phyloP scores from a whole-genome alignment of 2,888 invertebrate genomes.

The Dasysyrphus tricinctus region DNA sequence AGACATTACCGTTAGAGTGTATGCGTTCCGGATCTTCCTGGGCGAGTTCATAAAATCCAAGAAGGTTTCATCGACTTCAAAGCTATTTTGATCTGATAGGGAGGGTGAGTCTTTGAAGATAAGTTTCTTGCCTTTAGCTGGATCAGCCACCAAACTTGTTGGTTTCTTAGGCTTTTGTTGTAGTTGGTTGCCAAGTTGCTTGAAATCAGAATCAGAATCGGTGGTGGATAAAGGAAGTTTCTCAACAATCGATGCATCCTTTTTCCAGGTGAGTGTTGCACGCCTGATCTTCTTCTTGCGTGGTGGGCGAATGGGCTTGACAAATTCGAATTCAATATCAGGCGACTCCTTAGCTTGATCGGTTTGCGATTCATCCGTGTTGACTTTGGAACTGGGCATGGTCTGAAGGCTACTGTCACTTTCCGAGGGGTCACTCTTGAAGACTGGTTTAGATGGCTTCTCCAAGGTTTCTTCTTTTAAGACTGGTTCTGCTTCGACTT shows the following conservation, averaged over 20 bases:
- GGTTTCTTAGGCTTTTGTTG: constrained; percentile 21
- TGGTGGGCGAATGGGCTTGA: constrained; percentile 78
- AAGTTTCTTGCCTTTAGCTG: constrained; percentile 31
- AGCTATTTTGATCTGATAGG: constrained; percentile 7
- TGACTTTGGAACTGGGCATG: constrained; percentile 76
- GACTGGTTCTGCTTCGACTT: background rate
- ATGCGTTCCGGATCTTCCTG: constrained; percentile 79
- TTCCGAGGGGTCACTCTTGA: constrained; percentile 30
- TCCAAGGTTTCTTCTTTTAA: background rate
- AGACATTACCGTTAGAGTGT: constrained; percentile 79
- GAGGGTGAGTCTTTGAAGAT: background rate
- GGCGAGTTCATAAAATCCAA: constrained; percentile 80
- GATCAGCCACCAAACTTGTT: background rate
- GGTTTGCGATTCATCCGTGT: constrained; percentile 74
- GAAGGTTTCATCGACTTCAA: constrained; percentile 43
- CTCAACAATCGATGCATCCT: constrained; percentile 79
- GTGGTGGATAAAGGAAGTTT: constrained; percentile 78
- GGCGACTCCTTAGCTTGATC: constrained; percentile 42
- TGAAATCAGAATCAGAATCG: constrained; percentile 80
- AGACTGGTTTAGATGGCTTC: background rate
- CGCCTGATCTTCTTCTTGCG: constrained; percentile 81
- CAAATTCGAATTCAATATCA: constrained; percentile 77
- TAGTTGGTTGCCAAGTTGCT: constrained; percentile 25
- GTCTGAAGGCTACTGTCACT: constrained; percentile 59
- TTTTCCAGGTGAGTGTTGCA: constrained; percentile 78